Evolutionary conservation across 2,113 vertebrate genomes (phyloP).

Genomic region (Microcebus tavaratra): DNA sequence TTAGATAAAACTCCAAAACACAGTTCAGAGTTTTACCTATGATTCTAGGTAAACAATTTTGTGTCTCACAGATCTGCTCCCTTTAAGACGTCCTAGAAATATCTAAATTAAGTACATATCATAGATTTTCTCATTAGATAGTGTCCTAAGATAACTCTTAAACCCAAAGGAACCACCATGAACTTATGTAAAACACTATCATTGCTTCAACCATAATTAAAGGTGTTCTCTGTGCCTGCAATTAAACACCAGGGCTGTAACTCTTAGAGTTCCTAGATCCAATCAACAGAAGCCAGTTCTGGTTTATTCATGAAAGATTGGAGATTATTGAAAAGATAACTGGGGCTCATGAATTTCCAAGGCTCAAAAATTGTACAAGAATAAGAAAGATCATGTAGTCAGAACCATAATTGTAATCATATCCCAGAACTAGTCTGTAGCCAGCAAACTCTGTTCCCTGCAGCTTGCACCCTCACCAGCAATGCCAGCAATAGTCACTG

Average conservation of each 20-base stretch:
- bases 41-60: not conserved
- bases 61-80: not conserved
- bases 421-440: not conserved
- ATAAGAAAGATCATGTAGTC: not conserved
- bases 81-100: conserved; percentile 4
- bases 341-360: not conserved
- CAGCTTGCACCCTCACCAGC: not conserved
- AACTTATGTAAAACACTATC: not conserved
- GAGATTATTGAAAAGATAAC: not conserved
- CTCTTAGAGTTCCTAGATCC: not conserved
- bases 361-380: not conserved
- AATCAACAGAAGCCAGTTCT: not conserved
- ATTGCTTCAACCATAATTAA: not conserved
- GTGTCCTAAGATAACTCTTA: not conserved
- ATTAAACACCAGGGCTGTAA: not conserved
- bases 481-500: not conserved
- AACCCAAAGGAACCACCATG: not conserved
- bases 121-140: not conserved
- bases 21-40: not conserved
- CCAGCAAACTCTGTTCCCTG: not conserved
- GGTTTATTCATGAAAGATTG: not conserved
- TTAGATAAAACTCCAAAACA: conserved; percentile 8
- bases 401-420: not conserved
- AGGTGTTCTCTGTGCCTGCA: not conserved
- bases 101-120: not conserved